Conservation (phyloP, 23 tunicate species). For the Oikopleura albicans region DNA sequence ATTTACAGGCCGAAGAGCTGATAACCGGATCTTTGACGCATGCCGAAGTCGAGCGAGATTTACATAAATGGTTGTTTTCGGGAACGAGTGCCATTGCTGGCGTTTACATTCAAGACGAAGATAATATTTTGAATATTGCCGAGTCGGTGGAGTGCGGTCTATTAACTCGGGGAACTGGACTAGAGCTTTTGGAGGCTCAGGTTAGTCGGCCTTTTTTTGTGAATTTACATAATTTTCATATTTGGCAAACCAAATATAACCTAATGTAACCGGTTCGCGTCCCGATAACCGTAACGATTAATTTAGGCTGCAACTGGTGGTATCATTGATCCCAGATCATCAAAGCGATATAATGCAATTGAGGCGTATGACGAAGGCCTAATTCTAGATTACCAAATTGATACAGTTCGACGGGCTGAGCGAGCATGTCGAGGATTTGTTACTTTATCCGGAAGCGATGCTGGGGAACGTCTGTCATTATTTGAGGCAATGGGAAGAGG, state of each 20-base stretch:
- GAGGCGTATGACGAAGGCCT: not conserved
- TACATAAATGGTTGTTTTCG: not conserved
- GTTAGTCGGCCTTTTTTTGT: not conserved
- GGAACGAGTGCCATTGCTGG: constrained; percentile 11
- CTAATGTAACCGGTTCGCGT: too few relatives aligned
- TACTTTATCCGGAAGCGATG: not conserved
- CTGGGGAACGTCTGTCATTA: constrained; percentile 28
- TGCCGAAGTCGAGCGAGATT: constrained; percentile 12
- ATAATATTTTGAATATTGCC: constrained; percentile 39
- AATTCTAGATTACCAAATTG: not conserved
- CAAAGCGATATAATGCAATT: not conserved
- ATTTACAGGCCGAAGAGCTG: constrained; percentile 6
- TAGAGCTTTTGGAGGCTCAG: constrained; percentile 81
- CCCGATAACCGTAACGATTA: not conserved
- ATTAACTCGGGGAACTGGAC: constrained; percentile 73
- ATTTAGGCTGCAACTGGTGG: constrained; percentile 63
- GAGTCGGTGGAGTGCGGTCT: constrained; percentile 36
- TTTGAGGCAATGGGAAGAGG: constrained; percentile 76
- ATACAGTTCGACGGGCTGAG: constrained; percentile 10
- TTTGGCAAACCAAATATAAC: too few relatives aligned
- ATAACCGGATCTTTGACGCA: not conserved
- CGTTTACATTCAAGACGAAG: not conserved
- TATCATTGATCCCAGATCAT: constrained; percentile 67
- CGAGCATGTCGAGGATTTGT: constrained; percentile 8
- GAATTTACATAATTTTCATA: too few relatives aligned